Conservation (phyloP, 2,888 invertebrate genomes). For the Pediacus dermestoides region DNA sequence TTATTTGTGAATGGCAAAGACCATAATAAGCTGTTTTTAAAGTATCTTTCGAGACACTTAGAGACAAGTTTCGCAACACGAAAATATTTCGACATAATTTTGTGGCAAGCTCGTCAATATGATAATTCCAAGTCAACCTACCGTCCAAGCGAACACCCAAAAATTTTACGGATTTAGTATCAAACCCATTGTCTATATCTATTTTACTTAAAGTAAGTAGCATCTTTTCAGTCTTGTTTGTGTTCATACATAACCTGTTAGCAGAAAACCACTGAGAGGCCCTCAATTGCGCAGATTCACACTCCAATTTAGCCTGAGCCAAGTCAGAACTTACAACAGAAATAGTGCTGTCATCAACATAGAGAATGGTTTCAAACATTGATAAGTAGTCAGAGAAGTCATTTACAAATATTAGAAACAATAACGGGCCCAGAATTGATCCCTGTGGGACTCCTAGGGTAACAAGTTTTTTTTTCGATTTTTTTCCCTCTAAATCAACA, state of each 20-base stretch:
- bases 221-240: background rate
- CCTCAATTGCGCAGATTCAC: background rate
- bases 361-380: background rate
- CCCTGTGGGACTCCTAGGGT: constrained; percentile 6
- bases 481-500: background rate
- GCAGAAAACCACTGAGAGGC: background rate
- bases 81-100: no score
- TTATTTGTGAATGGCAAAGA: background rate
- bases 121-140: no score
- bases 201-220: background rate
- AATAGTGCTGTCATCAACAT: no score
- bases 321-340: no score
- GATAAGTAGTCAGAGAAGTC: constrained; percentile 4
- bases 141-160: no score
- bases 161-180: no score
- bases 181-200: no score
- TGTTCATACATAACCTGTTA: background rate
- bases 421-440: constrained; percentile 8
- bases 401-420: constrained; percentile 10
- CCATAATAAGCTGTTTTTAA: no score
- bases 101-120: no score
- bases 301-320: no score
- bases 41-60: no score
- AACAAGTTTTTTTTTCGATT: background rate
- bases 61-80: no score